Percentiles rank a stretch among this genome's conserved stretches.
These are phyloP conservation scores for Lithosia quadra DNA, from an alignment of 2,888 invertebrate species.

Conservation along the genomic window DNA sequence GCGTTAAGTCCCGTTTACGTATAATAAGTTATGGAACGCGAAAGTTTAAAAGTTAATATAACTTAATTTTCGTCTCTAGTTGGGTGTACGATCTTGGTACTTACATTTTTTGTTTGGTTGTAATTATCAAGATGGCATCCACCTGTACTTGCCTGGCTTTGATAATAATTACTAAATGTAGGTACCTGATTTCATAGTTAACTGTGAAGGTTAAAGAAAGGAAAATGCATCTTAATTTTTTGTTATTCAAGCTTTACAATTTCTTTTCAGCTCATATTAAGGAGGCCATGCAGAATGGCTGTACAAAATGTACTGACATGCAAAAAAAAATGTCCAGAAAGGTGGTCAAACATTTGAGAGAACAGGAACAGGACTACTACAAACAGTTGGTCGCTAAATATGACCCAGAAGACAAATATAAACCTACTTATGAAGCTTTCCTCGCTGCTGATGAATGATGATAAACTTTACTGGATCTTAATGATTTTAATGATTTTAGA, in stretches of 20 bases:
- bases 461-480: not conserved
- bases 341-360: constrained; percentile 88
- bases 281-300: constrained; percentile 90
- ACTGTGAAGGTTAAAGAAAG: no score
- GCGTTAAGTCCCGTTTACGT: no score
- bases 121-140: not conserved
- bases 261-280: constrained; percentile 85
- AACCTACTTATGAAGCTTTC: constrained; percentile 86
- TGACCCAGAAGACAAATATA: constrained; percentile 89
- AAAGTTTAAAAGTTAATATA: no score
- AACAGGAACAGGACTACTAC: constrained; percentile 89
- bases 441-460: constrained; percentile 56
- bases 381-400: constrained; percentile 89
- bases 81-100: no score
- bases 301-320: constrained; percentile 89
- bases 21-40: no score
- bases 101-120: no score
- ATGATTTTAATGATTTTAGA: no score
- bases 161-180: not conserved
- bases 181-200: not conserved
- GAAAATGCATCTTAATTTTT: not conserved
- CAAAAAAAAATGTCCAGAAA: constrained; percentile 89
- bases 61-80: no score
- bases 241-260: not conserved
- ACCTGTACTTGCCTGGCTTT: not conserved